These are phyloP conservation scores for Ophthalmolycus amberensis DNA, from an alignment of 2,113 vertebrate genomes.

Conservation along the genomic window DNA sequence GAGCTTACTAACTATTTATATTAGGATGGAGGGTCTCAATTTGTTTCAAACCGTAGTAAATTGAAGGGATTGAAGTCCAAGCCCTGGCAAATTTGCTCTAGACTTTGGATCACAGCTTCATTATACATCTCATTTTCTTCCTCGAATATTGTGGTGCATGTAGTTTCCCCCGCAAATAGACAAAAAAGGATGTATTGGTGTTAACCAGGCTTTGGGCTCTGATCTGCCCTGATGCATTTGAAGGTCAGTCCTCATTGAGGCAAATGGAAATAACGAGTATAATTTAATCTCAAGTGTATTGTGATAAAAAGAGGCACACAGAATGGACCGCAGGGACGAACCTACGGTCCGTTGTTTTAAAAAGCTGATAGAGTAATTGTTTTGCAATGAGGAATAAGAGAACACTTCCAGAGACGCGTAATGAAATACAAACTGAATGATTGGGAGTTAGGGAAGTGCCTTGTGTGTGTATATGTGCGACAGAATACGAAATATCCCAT, in stretches of 20 bases:
- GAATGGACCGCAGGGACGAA: slow-evolving; percentile 31
- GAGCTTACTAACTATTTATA: slow-evolving; percentile 49
- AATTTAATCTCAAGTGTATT: slow-evolving; percentile 72
- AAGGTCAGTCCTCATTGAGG: slow-evolving; percentile 67
- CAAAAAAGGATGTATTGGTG: slow-evolving; percentile 64
- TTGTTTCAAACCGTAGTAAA: slow-evolving; percentile 61
- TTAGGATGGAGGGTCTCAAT: slow-evolving; percentile 49
- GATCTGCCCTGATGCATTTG: slow-evolving; percentile 67
- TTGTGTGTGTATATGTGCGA: background rate
- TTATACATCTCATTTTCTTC: slow-evolving; percentile 71
- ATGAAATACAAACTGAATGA: slow-evolving; percentile 52
- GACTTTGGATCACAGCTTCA: slow-evolving; percentile 65
- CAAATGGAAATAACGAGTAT: slow-evolving; percentile 70
- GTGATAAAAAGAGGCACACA: slow-evolving; percentile 58
- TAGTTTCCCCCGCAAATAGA: slow-evolving; percentile 68
- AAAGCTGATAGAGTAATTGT: slow-evolving; percentile 67
- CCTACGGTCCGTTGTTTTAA: slow-evolving; percentile 39
- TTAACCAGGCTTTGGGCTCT: slow-evolving; percentile 57
- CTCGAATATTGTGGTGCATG: slow-evolving; percentile 54
- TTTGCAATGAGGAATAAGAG: slow-evolving; percentile 53
- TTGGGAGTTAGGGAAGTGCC: background rate
- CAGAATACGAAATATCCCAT: slow-evolving; percentile 7
- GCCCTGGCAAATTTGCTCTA: slow-evolving; percentile 46
- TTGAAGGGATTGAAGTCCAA: slow-evolving; percentile 49
- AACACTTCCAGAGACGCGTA: slow-evolving; percentile 47